Conservation (phyloP, 1,140 invertebrate species). For the Calycopis cecrops region DNA sequence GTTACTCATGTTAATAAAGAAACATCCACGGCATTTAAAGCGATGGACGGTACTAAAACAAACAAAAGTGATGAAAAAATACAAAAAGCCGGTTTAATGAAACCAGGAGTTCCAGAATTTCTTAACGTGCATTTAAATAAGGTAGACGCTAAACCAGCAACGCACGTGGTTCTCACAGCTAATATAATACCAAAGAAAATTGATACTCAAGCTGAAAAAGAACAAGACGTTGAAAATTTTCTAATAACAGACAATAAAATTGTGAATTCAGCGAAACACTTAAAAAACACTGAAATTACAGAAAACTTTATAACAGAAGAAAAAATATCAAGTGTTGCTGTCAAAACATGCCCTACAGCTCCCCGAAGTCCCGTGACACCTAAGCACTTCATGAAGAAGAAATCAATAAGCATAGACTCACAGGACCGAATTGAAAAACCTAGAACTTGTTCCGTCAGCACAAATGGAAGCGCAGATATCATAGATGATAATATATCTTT, state of each 20-base stretch:
- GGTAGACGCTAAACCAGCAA: constrained; percentile 77
- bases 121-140: constrained; percentile 82
- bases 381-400: constrained; percentile 59
- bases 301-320: constrained; percentile 36
- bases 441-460: constrained; percentile 59
- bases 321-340: constrained; percentile 31
- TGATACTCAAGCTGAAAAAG: constrained; percentile 53
- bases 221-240: constrained; percentile 43
- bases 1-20: constrained; percentile 65
- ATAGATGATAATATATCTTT: constrained; percentile 68
- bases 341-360: constrained; percentile 28
- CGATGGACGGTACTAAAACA: constrained; percentile 40
- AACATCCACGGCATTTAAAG: constrained; percentile 35
- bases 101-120: constrained; percentile 79
- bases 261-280: constrained; percentile 31
- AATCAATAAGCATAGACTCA: constrained; percentile 53
- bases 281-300: constrained; percentile 40
- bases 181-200: constrained; percentile 68
- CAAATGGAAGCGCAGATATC: constrained; percentile 61
- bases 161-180: constrained; percentile 78
- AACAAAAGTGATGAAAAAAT: constrained; percentile 64
- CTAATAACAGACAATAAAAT: constrained; percentile 43
- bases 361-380: constrained; percentile 56
- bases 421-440: constrained; percentile 55
- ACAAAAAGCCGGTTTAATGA: constrained; percentile 40